Base-by-base conservation (phyloP, 2,113 vertebrate genomes). In the Psammodynastes pulverulentus region DNA sequence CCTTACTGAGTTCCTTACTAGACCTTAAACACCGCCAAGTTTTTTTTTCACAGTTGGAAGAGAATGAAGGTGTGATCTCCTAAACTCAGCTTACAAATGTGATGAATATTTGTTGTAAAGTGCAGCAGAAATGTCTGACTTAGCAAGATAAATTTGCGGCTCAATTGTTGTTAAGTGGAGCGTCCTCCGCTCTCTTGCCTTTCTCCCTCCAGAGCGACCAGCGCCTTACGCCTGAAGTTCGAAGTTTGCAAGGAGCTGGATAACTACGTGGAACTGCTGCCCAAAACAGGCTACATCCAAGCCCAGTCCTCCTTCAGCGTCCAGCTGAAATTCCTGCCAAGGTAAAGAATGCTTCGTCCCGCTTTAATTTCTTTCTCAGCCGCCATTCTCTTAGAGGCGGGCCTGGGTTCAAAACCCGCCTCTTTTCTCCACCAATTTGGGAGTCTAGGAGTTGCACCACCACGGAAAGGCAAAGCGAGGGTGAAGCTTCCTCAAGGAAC, bases 271-370 rank as follows among this genome's bases (percentile, higher is more conserved):
- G 98, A 99, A 95, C 97, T 99, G 79, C 95, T 98, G 24, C 99
- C 99, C 0, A 98, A 98, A 96, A 98, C 94, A 0, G 98, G 97
- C 85, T 98, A 97, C 94, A 96, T 99, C 92, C 98, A 98, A 96
- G 96, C 98, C 12, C 97, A 96, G 24, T 98, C 98, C 0, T 97
- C 96, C 92, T 98, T 98, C 94, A 97, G 96, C 0, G 98, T 98
- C 39, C 98, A 98, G 29, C 95, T 99, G 94, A 99, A 98, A 96
- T 99, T 99, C 96, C 96, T 98, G 94, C 98, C 99, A 7, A 98
- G 98, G 99, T 99, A 34, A 9, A 1, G 12, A 10, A 43, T 9
- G 17, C 3, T n/a, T 29, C 10, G 10, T 13, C n/a, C 67, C 1
- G 15, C 13, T 7, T 72, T 19, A 0, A 5, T 13, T 29, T 7